These are phyloP conservation scores for Propithecus coquereli DNA, from an alignment of 2,113 vertebrate species.

Conservation along the genomic window DNA sequence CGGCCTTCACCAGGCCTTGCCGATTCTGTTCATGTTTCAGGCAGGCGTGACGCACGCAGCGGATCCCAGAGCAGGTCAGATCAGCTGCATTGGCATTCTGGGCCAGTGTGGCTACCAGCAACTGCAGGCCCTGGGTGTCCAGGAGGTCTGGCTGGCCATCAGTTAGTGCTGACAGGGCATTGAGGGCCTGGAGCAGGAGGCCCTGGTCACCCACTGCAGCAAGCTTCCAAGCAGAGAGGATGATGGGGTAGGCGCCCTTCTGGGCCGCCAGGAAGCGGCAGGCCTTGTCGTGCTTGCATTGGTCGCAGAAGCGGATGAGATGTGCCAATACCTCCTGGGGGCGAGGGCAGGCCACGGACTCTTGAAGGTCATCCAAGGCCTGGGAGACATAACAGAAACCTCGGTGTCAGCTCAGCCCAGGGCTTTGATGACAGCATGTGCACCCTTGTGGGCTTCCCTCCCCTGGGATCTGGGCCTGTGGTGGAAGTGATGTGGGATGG, in stretches of 20 bases:
- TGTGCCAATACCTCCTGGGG: conserved; percentile 43
- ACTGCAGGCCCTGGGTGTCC: conserved; percentile 83
- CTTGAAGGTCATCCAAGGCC: conserved; percentile 86
- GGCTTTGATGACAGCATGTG: neutral
- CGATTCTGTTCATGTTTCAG: conserved; percentile 95
- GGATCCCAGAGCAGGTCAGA: conserved; percentile 77
- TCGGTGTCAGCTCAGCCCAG: neutral
- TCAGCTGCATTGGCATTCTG: conserved; percentile 47
- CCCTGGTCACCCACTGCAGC: conserved; percentile 59
- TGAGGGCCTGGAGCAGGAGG: conserved; percentile 78
- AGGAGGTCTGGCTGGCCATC: conserved; percentile 96
- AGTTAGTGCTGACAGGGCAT: conserved; percentile 83
- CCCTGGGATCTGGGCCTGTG: neutral
- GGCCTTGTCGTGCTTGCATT: conserved; percentile 87
- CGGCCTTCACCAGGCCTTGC: conserved; percentile 88
- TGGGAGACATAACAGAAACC: conserved; percentile 52
- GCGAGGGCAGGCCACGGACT: conserved; percentile 59
- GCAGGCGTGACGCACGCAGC: conserved; percentile 85
- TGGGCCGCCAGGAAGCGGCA: conserved; percentile 90
- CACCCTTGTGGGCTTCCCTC: neutral
- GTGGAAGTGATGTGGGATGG: neutral
- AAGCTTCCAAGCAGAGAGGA: conserved; percentile 87
- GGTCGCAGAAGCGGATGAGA: conserved; percentile 83
- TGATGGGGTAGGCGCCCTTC: conserved; percentile 88
- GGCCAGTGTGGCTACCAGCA: conserved; percentile 83